Base-by-base conservation (phyloP, 2,113 vertebrate genomes). In the Ramphastos sulfuratus region DNA sequence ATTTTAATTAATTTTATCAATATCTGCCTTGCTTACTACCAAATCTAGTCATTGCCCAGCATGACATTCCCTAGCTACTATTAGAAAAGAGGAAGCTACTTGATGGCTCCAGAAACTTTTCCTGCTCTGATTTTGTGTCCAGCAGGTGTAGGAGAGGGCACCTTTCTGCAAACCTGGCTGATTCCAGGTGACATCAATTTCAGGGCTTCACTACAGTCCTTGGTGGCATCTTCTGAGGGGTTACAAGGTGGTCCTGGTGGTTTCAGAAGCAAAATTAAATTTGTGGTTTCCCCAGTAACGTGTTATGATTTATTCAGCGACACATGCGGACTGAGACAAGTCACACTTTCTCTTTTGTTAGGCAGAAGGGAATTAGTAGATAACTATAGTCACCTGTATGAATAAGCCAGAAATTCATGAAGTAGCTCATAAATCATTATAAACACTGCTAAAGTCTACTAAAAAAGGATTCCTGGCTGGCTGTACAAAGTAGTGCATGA, bases 381-480 rank as follows among this genome's bases (percentile, higher is more conserved):
- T 97, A 96, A 31, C 97, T 98, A 95, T 97, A 98, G 97, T 95
- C 94, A 96, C 97, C 94, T 87, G 95, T 97, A 96, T 96, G 92
- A 97, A 95, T 94, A 94, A 97, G 96, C 86, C 91, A 98, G 97
- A 97, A 98, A 98, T 98, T 98, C 97, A 97, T 98, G 95, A 97
- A 98, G 96, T 97, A 97, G 98, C 98, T 98, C 92, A 97, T 97
- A 98, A 98, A 98, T 97, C 98, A 90, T 95, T 97, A 96, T 95
- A 98, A 98, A 98, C 96, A 97, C 90, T 78, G 96, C 83, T 96
- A 93, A 96, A 95, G 92, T 97, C 93, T 96, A 78, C 86, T 96
- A 93, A 96, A 97, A 97, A 97, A 95, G 94, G 96, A 96, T 85
- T 81, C 87, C 89, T 94, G 66, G 97, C 91, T 98, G 97, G 61